Evolutionary conservation across 1,140 invertebrate genomes (phyloP), one percentile per base, ranked within the genome.

Genomic region (Chrysomallon squamiferum): DNA sequence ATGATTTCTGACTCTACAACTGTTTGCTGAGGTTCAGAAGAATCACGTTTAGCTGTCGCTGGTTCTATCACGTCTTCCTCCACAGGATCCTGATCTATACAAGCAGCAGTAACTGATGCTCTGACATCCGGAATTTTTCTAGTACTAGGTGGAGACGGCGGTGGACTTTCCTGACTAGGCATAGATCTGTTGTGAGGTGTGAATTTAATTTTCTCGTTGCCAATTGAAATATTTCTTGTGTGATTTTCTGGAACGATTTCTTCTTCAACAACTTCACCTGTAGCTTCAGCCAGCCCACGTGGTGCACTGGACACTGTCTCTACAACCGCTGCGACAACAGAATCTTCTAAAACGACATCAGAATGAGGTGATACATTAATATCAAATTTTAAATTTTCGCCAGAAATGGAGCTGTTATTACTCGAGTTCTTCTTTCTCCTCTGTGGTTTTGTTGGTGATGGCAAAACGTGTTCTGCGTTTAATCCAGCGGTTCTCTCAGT

Each of bases 381-480:
- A 15, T 38, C 35, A 5, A 38, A 38, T 15, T 38, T 38, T 15
- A 7, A 15, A 38, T 38, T 38, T 5, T 38, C 35, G 15, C 35
- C 35, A 38, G 35, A 38, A 7, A 15, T 54, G 25, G 50, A 20
- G 22, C 64, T 61, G 52, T 66, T 57, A 32, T 43, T 69, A 41
- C 68, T 71, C 11, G 75, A 72, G 27, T 65, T 67, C 22, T 69
- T 68, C 62, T 79, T 79, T 59, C 69, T 77, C 2, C 77, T 57
- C 60, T 75, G 69, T 22, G 77, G 77, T 61, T 79, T 79, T 7
- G 59, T 54, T 18, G 77, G 77, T 20, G 64, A 38, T 38, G 35
- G 35, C 15, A 15, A 38, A 15, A 15, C 15, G 5, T 38, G 35
- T 38, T 38, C 35, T 38, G 35, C 35, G 35, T 38, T 38, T 15